A percentile compares a stretch with the other conserved stretches of the same genome.
These are phyloP conservation scores for Pygoscelis antarcticus DNA, from an alignment of 2,113 vertebrate species.

Conservation along the genomic window DNA sequence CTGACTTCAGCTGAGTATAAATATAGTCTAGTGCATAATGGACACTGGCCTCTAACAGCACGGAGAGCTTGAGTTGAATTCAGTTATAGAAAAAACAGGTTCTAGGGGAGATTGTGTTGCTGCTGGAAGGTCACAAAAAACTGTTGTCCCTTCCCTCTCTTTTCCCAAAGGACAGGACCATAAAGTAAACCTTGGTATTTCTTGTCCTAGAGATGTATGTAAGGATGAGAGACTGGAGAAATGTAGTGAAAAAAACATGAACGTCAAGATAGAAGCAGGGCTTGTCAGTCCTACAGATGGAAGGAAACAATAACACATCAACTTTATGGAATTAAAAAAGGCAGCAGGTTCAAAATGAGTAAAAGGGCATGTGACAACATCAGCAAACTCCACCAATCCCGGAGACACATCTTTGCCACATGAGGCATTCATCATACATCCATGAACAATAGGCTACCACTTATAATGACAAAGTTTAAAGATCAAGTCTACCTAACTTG, in stretches of 20 bases:
- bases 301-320: neutral
- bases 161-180: neutral
- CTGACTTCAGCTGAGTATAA: neutral
- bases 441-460: neutral
- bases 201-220: neutral
- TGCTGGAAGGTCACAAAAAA: neutral
- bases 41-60: neutral
- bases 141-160: neutral
- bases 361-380: neutral
- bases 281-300: neutral
- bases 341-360: neutral
- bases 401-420: neutral
- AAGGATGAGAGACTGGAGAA: neutral
- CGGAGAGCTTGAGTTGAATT: neutral
- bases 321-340: neutral
- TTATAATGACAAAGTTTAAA: neutral
- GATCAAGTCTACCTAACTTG: neutral
- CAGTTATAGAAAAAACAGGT: neutral
- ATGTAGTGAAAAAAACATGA: neutral
- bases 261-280: neutral
- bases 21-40: neutral
- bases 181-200: neutral
- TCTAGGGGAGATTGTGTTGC: neutral
- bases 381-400: neutral
- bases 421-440: neutral